Percentiles rank a stretch among this genome's conserved stretches.
These are phyloP conservation scores for Teleogryllus oceanicus DNA, from an alignment of 2,888 invertebrate species.

Conservation along the genomic window DNA sequence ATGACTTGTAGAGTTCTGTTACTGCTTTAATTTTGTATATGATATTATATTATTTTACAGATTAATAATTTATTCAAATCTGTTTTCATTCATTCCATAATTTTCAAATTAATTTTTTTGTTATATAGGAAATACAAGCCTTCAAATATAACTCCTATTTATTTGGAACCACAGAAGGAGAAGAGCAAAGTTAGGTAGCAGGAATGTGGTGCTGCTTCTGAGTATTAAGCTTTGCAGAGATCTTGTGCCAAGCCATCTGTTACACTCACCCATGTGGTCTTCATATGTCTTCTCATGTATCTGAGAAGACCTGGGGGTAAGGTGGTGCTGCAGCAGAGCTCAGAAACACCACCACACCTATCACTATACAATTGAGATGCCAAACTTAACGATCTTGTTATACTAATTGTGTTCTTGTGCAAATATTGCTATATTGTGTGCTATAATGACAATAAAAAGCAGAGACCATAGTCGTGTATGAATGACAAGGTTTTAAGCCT, in stretches of 20 bases:
- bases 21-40: too few species aligned
- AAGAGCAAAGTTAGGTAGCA: constrained; percentile 41
- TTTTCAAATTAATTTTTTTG: constrained; percentile 22
- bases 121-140: constrained; percentile 45
- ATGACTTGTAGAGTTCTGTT: too few species aligned
- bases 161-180: constrained; percentile 43
- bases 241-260: not conserved
- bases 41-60: too few species aligned
- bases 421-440: constrained; percentile 18
- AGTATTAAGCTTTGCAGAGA: not conserved
- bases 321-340: constrained; percentile 11
- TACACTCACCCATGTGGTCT: not conserved
- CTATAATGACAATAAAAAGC: constrained; percentile 10
- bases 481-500: not conserved
- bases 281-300: not conserved
- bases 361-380: not conserved
- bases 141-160: constrained; percentile 45
- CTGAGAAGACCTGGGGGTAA: constrained; percentile 9
- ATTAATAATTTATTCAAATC: too few species aligned
- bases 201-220: constrained; percentile 22
- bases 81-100: not conserved
- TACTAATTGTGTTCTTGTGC: constrained; percentile 9
- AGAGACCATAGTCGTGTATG: not conserved
- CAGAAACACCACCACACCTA: constrained; percentile 18
- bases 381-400: not conserved